These are phyloP conservation scores for Ochropleura plecta DNA, from an alignment of 2,888 invertebrate species.

Conservation along the genomic window DNA sequence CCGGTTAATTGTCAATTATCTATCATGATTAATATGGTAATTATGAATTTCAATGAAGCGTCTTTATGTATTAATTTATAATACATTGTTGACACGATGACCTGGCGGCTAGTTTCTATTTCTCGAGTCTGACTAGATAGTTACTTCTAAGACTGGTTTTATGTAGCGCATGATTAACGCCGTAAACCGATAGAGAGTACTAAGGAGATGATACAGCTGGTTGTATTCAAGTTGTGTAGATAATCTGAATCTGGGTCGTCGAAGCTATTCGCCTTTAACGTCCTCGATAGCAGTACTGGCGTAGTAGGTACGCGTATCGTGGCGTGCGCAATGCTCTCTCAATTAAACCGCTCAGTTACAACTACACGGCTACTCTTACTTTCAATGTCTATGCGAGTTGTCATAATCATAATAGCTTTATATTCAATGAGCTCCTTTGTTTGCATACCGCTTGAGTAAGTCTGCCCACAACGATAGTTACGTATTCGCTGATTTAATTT, in stretches of 20 bases:
- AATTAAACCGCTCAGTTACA: slow-evolving; percentile 62
- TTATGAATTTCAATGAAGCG: slow-evolving; percentile 47
- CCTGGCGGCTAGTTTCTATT: slow-evolving; percentile 56
- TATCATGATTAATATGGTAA: slow-evolving; percentile 61
- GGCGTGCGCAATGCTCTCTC: slow-evolving; percentile 48
- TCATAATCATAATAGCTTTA: slow-evolving; percentile 66
- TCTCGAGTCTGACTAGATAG: slow-evolving; percentile 49
- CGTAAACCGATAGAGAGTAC: slow-evolving; percentile 41
- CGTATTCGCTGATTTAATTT: slow-evolving; percentile 72
- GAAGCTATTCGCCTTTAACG: slow-evolving; percentile 43
- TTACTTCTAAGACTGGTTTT: slow-evolving; percentile 59
- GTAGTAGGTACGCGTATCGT: slow-evolving; percentile 34
- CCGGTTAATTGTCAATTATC: slow-evolving; percentile 68
- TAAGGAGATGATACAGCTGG: slow-evolving; percentile 56
- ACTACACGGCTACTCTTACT: slow-evolving; percentile 68
- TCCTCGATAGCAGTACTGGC: slow-evolving; percentile 40
- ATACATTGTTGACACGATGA: slow-evolving; percentile 61
- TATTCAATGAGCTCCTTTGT: slow-evolving; percentile 68
- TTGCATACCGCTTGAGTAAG: slow-evolving; percentile 65
- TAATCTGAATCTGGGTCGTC: slow-evolving; percentile 50
- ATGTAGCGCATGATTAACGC: slow-evolving; percentile 55
- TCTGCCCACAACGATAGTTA: slow-evolving; percentile 53
- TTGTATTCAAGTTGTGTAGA: slow-evolving; percentile 49
- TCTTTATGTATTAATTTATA: slow-evolving; percentile 45
- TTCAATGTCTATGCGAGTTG: slow-evolving; percentile 64